A percentile compares a stretch with the other conserved stretches of the same genome.
These are phyloP conservation scores for Exaiptasia diaphana DNA, from an alignment of 64 coral and sea anemone species.

Conservation along the genomic window DNA sequence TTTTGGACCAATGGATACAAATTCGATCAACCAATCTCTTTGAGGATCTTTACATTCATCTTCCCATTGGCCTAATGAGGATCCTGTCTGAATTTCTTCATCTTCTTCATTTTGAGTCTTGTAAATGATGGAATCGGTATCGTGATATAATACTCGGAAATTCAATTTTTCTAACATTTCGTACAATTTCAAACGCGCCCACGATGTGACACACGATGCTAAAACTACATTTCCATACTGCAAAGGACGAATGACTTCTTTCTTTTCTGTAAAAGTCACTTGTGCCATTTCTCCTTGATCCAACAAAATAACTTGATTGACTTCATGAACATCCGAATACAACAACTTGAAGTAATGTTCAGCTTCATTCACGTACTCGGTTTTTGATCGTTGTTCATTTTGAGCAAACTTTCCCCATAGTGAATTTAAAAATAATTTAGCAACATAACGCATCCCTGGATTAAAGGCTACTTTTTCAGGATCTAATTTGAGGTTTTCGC, in stretches of 20 bases:
- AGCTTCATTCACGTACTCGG: background rate
- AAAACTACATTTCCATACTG: conserved; percentile 24
- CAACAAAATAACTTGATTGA: background rate
- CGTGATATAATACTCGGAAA: conserved; percentile 9
- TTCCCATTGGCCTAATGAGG: conserved; percentile 4
- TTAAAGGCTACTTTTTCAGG: conserved; percentile 5
- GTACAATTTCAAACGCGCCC: background rate
- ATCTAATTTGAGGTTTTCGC: conserved; percentile 12
- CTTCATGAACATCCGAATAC: background rate
- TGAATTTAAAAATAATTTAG: conserved; percentile 38
- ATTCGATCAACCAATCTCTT: background rate
- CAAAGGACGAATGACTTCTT: background rate
- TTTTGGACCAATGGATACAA: background rate
- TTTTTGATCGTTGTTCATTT: background rate
- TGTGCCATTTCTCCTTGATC: background rate
- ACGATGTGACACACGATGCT: background rate
- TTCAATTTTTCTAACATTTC: background rate
- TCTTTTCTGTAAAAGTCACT: background rate
- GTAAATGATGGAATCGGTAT: conserved; percentile 53
- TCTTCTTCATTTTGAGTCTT: background rate
- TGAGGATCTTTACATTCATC: background rate
- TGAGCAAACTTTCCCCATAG: conserved; percentile 49
- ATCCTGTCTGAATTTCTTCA: background rate
- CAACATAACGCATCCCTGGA: conserved; percentile 8
- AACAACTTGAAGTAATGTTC: background rate